Evolutionary conservation across 2,888 invertebrate species (phyloP).

Genomic region (Chrysolina haemoptera): DNA sequence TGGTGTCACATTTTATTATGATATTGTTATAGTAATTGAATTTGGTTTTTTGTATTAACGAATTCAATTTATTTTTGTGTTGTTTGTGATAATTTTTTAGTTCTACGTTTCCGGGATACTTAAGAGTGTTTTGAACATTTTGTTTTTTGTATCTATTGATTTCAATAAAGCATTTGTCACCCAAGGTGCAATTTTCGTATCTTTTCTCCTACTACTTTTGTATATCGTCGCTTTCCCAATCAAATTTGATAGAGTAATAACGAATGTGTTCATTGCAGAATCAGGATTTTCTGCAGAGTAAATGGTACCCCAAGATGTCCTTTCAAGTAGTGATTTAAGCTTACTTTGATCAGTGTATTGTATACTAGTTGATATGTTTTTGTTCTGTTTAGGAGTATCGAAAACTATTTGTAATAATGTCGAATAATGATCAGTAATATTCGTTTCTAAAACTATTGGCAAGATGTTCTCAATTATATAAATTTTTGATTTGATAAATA

Average conservation of each 20-base stretch:
- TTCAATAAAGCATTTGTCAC: slow-evolving; percentile 8
- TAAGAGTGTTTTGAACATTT: background rate
- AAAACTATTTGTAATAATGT: slow-evolving; percentile 14
- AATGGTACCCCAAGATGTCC: background rate
- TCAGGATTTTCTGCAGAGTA: slow-evolving; percentile 12
- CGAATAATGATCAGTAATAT: slow-evolving; percentile 1
- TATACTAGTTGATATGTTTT: background rate
- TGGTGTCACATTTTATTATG: background rate
- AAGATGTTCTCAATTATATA: background rate
- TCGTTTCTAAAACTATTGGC: slow-evolving; percentile 15
- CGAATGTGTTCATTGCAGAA: background rate
- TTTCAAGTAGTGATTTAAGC: background rate
- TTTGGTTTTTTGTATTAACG: too few species aligned
- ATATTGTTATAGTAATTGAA: slow-evolving; percentile 10
- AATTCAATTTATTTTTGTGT: slow-evolving; percentile 11
- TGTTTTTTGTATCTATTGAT: slow-evolving; percentile 1
- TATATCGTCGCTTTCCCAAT: background rate
- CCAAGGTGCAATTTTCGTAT: slow-evolving; percentile 2
- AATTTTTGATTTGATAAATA: too few species aligned
- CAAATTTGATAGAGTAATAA: slow-evolving; percentile 1
- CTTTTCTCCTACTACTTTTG: slow-evolving; percentile 13
- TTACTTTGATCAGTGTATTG: background rate
- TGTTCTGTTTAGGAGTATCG: background rate
- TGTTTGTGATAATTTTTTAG: background rate
- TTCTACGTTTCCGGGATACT: too few species aligned